Conservation (phyloP, 2,888 invertebrate genomes). For the Petrolisthes cinctipes region DNA sequence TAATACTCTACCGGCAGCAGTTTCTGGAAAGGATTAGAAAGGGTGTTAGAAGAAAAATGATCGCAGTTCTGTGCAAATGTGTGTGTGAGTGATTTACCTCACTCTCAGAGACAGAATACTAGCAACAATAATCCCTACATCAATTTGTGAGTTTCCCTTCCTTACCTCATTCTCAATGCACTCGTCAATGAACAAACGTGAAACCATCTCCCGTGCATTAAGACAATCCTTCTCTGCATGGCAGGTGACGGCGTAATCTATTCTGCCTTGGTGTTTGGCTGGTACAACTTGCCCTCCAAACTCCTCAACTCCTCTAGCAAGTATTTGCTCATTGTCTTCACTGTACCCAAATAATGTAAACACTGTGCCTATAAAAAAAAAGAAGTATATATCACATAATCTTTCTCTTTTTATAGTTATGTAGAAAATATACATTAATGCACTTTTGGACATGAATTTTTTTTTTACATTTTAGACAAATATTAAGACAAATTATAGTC, state of each 20-base stretch:
- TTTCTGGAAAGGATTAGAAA: neutral
- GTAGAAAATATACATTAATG: too few species aligned
- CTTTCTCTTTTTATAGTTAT: too few species aligned
- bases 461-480: too few species aligned
- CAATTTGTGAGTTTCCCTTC: neutral
- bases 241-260: neutral
- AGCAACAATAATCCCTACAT: too few species aligned
- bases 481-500: too few species aligned
- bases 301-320: neutral
- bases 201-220: conserved; percentile 77
- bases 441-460: too few species aligned
- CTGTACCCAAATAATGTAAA: conserved; percentile 15
- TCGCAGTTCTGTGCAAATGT: neutral
- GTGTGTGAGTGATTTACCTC: neutral
- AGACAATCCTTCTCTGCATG: conserved; percentile 65
- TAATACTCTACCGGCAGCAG: conserved; percentile 27
- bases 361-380: conserved; percentile 5
- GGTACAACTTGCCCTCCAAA: conserved; percentile 5
- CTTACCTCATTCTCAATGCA: conserved; percentile 73
- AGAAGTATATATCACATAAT: neutral
- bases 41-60: neutral
- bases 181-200: conserved; percentile 82
- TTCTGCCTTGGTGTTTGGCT: neutral
- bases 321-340: neutral
- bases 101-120: too few species aligned